A percentile compares a stretch with the other conserved stretches of the same genome.
These are phyloP conservation scores for Cherax destructor DNA, from an alignment of 1,140 invertebrate genomes.

Conservation along the genomic window DNA sequence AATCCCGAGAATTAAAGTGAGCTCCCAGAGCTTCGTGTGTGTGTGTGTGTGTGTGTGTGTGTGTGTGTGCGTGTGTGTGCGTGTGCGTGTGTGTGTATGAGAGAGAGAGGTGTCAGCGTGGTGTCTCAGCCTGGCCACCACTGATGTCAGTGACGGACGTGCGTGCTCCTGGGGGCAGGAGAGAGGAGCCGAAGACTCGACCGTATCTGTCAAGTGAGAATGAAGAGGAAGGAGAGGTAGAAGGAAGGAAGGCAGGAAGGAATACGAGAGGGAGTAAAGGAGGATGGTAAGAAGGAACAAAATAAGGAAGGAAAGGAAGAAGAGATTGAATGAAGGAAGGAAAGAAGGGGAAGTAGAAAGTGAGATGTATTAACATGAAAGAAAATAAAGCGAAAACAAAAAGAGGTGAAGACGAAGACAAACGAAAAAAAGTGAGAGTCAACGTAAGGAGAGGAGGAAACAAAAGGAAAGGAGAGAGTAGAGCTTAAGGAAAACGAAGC, in stretches of 20 bases:
- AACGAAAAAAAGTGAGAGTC: too few relatives aligned
- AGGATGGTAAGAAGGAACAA: not conserved
- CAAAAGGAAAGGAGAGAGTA: too few relatives aligned
- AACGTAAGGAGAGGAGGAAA: too few relatives aligned
- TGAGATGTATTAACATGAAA: too few relatives aligned
- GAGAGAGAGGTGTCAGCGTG: not conserved
- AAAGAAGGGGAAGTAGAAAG: not conserved
- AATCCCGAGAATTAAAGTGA: constrained; percentile 33
- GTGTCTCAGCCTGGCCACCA: constrained; percentile 7
- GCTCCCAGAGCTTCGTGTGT: constrained; percentile 11
- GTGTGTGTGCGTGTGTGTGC: too few relatives aligned
- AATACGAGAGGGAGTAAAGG: not conserved
- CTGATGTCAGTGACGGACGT: constrained; percentile 10
- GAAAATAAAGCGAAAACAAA: too few relatives aligned
- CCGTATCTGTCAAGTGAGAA: not conserved
- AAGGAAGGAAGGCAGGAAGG: not conserved
- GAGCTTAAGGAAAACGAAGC: too few relatives aligned
- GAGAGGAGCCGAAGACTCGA: not conserved
- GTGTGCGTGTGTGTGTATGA: too few relatives aligned
- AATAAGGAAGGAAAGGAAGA: constrained; percentile 16
- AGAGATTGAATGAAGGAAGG: not conserved
- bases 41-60: too few relatives aligned
- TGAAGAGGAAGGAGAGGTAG: not conserved
- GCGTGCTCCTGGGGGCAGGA: not conserved
- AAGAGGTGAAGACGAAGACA: too few relatives aligned